Evolutionary conservation across 92 coral and sea anemone genomes (phyloP), one percentile per base, ranked within the genome.

Genomic region (Blastomussa wellsi): DNA sequence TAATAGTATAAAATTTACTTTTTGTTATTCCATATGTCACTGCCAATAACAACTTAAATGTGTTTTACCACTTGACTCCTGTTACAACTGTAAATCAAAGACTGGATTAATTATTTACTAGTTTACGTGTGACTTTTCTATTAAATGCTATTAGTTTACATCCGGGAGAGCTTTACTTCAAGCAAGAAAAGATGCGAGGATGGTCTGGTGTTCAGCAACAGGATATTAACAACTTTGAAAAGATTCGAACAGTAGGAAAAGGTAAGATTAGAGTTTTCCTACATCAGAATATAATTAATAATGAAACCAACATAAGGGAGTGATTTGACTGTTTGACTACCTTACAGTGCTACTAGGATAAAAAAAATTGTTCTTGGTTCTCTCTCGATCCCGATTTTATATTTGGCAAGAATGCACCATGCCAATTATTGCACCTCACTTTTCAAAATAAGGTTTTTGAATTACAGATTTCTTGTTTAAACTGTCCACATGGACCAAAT

Each of bases 171-270:
- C 84, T 97, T 47, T 97, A 97, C 88, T 97, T 97, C 76, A 95
- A 95, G 76, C 92, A 93, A 64, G 99, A 95, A 47, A 97, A 95
- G 86, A 92, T 97, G 80, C 88, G 95, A 75, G 98, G 98, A 7
- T 96, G 98, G 98, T 91, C 98, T n/a, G 98, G 98, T 7, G 88
- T 95, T 22, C 98, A 93, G 24, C 99, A 95, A 65, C 95, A 92
- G 74, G 93, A 91, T 39, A 97, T 97, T 62, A 95, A 92, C 88
- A 93, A 95, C 86, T 97, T 97, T 93, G 99, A 97, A 87, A 97
- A 93, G 86, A 97, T 97, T 79, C 91, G 95, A 87, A 91, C 95
- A 2, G 99, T 97, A 1, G 99, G 99, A 48, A 97, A 97, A 89
- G 99, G 99, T 97, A 60, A 37, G 80, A 70, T 7, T 5, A 52